Evolutionary conservation across 2,113 vertebrate species (phyloP), one percentile per base, ranked within the genome.

Genomic region (Caracal caracal): DNA sequence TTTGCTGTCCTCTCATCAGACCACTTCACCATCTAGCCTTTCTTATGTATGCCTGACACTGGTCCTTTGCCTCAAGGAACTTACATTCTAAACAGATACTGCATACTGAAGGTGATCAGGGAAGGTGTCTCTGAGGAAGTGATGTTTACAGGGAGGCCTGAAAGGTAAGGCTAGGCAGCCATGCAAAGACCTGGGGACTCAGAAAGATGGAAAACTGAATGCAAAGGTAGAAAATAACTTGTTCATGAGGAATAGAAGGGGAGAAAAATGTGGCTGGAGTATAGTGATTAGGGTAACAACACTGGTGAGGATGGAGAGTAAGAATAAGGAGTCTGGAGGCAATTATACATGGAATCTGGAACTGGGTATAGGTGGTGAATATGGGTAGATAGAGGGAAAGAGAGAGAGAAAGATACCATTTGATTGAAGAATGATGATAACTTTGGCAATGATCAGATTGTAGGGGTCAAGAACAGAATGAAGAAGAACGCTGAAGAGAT

Each of bases 1-100:
- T 93, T 35, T 30, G 35, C 22, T 65, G 35, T 22, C 61, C 47
- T 63, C 0, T 4, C n/a, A 2, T 22, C 37, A 85, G 20, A 26
- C 16, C 24, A 78, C 37, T 79, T 17, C 30, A 28, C 59, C 40
- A 63, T 0, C 61, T 0, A n/a, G 24, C 12, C 53, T 84, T 80
- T 84, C 49, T 37, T 70, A 28, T 0, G 0, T 22, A 13, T 26
- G 17, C 22, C n/a, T 26, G 19, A 65, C 1, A 61, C 4, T 0
- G 3, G 33, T 47, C 90, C 81, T 49, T 6, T 15, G n/a, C 20
- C 22, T 43, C 75, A 17, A n/a, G 61, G 68, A 83, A 17, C 75
- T 68, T 76, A 30, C 9, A 63, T 63, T 79, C 70, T 40, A 68
- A 30, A 70, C 33, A 93, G 16, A 88, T 4, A 71, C 30, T 43